phyloP scores from a whole-genome alignment of 2,888 invertebrate genomes.

The Eledona agricola region DNA sequence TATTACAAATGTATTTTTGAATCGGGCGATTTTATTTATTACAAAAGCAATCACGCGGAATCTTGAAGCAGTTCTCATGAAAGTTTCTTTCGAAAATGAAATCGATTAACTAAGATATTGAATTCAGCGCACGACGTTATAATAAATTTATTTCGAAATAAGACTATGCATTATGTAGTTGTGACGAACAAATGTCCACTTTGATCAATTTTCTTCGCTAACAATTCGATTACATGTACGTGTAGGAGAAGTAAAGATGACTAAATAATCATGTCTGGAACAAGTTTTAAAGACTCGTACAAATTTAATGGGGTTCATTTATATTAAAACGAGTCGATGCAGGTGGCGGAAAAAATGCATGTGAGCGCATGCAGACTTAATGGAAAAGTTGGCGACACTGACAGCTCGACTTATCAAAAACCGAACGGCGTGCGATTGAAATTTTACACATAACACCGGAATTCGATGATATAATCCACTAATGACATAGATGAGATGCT shows the following conservation, averaged over 20 bases:
- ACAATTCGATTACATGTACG: slow-evolving; percentile 21
- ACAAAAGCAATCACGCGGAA: slow-evolving; percentile 30
- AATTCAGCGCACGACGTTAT: slow-evolving; percentile 22
- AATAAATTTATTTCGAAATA: slow-evolving; percentile 30
- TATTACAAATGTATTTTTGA: slow-evolving; percentile 33
- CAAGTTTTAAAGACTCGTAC: slow-evolving; percentile 13
- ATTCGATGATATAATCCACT: slow-evolving; percentile 28
- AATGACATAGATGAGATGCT: slow-evolving; percentile 26
- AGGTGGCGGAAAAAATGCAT: neutral
- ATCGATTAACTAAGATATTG: slow-evolving; percentile 29
- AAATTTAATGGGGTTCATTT: slow-evolving; percentile 12
- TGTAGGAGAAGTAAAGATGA: slow-evolving; percentile 21
- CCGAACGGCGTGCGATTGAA: too few species aligned
- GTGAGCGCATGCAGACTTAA: too few species aligned
- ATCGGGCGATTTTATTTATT: slow-evolving; percentile 26
- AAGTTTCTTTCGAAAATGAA: slow-evolving; percentile 33
- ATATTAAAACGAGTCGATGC: slow-evolving; percentile 11
- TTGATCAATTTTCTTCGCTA: slow-evolving; percentile 17
- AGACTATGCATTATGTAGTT: slow-evolving; percentile 24
- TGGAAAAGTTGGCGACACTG: slow-evolving; percentile 17
- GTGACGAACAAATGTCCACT: slow-evolving; percentile 25
- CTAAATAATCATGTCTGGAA: slow-evolving; percentile 10
- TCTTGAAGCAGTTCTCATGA: slow-evolving; percentile 14
- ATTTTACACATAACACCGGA: slow-evolving; percentile 41
- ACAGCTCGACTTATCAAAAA: too few species aligned